phyloP scores from a whole-genome alignment of 2,113 vertebrate genomes.

The Colossoma macropomum region DNA sequence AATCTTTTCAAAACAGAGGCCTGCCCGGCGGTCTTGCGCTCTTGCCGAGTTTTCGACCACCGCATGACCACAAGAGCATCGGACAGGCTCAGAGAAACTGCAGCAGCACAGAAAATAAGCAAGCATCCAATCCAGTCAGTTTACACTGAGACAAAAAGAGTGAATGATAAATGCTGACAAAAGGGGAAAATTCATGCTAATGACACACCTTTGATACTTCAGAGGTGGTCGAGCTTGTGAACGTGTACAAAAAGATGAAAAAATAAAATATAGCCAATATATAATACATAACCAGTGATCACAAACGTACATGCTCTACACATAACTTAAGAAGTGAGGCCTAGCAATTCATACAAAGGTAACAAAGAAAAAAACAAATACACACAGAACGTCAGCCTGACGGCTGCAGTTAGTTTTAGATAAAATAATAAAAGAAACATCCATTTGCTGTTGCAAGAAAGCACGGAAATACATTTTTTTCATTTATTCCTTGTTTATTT shows the following conservation, averaged over 20 bases:
- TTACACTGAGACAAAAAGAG: background rate
- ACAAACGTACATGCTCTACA: conserved; percentile 17
- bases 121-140: background rate
- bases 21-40: background rate
- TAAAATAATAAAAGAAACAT: background rate
- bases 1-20: background rate
- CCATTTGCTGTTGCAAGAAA: background rate
- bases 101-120: conserved; percentile 1
- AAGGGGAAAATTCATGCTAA: background rate
- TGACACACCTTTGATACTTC: background rate
- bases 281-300: background rate
- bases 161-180: background rate
- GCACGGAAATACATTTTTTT: background rate
- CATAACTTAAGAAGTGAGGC: conserved; percentile 4
- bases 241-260: background rate
- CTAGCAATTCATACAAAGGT: background rate
- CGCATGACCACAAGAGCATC: background rate
- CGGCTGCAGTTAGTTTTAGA: background rate
- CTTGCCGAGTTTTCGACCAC: background rate
- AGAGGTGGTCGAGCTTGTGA: background rate
- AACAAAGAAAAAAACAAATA: background rate
- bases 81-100: background rate
- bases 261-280: conserved; percentile 1
- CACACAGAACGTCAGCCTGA: background rate
- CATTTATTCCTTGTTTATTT: background rate